Base-by-base conservation (phyloP, 2,797 vertebrate species). In the Hybognathus amarus region DNA sequence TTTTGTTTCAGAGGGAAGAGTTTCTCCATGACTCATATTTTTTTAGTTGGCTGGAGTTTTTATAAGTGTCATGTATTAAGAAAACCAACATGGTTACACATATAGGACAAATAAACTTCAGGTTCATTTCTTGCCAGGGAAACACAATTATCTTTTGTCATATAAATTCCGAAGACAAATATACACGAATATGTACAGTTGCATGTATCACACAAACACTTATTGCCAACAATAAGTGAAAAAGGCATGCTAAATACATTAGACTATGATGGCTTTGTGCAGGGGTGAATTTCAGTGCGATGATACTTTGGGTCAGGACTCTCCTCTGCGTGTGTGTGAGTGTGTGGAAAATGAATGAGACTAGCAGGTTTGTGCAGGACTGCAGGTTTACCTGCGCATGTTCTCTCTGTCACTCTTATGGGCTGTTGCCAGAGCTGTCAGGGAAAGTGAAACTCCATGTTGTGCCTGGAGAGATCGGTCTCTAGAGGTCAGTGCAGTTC, bases 401-500 rank as follows among this genome's bases (percentile, higher is more conserved):
- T 87, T 80, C 86, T 79, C 85, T 76, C 85, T 87, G 69, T 88
- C 82, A 88, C 82, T 83, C 89, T 69, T 64, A 83, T 80, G 88
- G 89, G 86, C 87, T 68, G 84, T 85, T 88, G 89, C 85, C 89
- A 85, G 63, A 89, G 85, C 90, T 90, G 89, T 93, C 87, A 87
- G 85, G 50, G 45, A 77, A 78, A 84, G 71, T 77, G 88, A 90
- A 87, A 87, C 85, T 89, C 85, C 75, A 76, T 89, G 92, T 89
- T 89, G 90, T 93, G 94, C 88, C 89, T 95, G 91, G 92, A 90
- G 92, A 92, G 90, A 94, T 89, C 87, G 92, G 94, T 94, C 94
- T 95, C 94, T 94, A 95, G 93, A 96, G 94, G 94, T 95, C 94
- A 94, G 93, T 94, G 94, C 92, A 95, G 95, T 95, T 96, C 94